Conservation (phyloP, 2,797 vertebrate species). For the Gymnothorax reevesii region DNA sequence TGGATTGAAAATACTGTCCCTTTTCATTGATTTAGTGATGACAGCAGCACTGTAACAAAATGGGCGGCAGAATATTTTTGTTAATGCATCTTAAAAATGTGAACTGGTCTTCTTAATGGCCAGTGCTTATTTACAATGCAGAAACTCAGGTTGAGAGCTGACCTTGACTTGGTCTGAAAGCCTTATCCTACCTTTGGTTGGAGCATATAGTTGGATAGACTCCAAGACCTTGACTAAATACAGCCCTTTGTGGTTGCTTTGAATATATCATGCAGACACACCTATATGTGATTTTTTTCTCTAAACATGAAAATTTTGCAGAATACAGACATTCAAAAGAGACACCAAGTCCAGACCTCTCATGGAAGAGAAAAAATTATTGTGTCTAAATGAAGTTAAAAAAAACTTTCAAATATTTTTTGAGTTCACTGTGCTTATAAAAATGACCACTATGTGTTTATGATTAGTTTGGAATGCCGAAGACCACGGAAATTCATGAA, state of each 20-base stretch:
- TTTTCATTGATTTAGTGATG: slow-evolving; percentile 55
- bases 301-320: not conserved
- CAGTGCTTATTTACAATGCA: not conserved
- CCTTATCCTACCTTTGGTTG: not conserved
- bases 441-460: no score
- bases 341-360: not conserved
- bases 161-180: not conserved
- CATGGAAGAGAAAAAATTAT: not conserved
- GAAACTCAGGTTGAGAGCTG: not conserved
- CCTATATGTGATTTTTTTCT: not conserved
- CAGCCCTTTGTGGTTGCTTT: not conserved
- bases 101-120: not conserved
- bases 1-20: slow-evolving; percentile 53
- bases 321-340: not conserved
- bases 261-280: not conserved
- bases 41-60: slow-evolving; percentile 45
- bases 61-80: not conserved
- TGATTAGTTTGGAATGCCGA: no score
- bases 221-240: not conserved
- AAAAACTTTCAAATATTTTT: no score
- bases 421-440: no score
- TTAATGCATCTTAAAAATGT: not conserved
- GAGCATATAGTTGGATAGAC: not conserved
- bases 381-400: not conserved
- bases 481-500: no score